phyloP scores from a whole-genome alignment of 2,113 vertebrate species.

The Saiga tatarica region DNA sequence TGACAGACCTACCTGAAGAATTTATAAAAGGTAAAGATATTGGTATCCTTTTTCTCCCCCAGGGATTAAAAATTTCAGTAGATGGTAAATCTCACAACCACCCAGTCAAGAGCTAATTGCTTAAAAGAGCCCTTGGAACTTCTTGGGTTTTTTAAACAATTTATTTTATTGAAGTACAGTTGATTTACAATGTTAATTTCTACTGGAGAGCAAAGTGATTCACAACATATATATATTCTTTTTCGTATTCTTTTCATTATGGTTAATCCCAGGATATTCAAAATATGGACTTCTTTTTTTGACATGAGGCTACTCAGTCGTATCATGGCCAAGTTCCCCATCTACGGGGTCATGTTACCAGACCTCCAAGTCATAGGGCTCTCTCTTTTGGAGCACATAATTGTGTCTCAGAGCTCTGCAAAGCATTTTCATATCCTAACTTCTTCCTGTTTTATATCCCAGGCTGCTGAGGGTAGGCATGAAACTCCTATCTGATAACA shows the following conservation, averaged over 20 bases:
- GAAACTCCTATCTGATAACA: neutral
- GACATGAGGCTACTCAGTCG: neutral
- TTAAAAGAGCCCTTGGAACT: neutral
- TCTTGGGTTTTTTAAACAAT: rapidly evolving
- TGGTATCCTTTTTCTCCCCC: neutral
- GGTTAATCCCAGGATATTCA: neutral
- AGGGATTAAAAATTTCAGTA: neutral
- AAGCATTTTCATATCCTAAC: neutral
- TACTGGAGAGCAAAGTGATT: neutral
- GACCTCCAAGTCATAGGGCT: neutral
- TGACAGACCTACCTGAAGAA: neutral
- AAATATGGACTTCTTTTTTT: neutral
- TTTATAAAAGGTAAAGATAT: neutral
- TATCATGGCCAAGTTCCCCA: neutral
- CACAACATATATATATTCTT: neutral
- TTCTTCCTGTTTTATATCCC: neutral
- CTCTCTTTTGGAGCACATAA: neutral
- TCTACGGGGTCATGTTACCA: neutral
- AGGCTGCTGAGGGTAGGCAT: neutral
- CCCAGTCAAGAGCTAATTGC: neutral
- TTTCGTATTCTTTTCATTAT: neutral
- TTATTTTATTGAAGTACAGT: neutral
- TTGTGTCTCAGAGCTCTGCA: neutral
- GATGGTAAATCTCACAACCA: neutral
- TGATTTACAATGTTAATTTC: neutral